phyloP scores from a whole-genome alignment of 92 coral and sea anemone species.

The Nematostella vectensis region DNA sequence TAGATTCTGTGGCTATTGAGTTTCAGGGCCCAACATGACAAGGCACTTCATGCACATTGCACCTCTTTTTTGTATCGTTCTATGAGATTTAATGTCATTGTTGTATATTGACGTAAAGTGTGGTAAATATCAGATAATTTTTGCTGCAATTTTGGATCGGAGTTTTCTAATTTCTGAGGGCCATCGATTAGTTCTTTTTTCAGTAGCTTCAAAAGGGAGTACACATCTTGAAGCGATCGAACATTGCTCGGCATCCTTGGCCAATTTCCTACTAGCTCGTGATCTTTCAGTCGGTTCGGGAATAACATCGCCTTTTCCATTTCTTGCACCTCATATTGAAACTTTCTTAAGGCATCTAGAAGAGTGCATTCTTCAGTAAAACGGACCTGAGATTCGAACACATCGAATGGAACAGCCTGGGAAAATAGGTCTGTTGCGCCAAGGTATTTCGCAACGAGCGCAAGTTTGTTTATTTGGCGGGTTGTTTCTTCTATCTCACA shows the following conservation, averaged over 20 bases:
- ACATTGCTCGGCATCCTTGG: conserved; percentile 15
- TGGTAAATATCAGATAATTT: conserved; percentile 39
- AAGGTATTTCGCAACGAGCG: conserved; percentile 57
- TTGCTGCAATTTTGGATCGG: conserved; percentile 51
- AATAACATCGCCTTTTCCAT: conserved; percentile 76
- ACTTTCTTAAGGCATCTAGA: conserved; percentile 44
- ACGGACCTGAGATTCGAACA: conserved; percentile 31
- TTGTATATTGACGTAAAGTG: conserved; percentile 37
- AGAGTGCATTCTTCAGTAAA: conserved; percentile 27
- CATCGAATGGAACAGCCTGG: conserved; percentile 33
- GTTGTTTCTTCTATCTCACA: conserved; percentile 51
- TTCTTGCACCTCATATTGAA: conserved; percentile 51
- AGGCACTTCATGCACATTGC: too few relatives aligned
- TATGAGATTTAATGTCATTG: conserved; percentile 44
- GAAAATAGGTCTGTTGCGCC: conserved; percentile 18
- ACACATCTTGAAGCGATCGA: conserved; percentile 52
- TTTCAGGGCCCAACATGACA: too few relatives aligned
- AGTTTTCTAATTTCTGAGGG: conserved; percentile 24
- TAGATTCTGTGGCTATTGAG: too few relatives aligned
- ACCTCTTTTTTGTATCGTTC: conserved; percentile 66
- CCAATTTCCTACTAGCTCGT: conserved; percentile 18
- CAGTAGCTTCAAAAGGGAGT: conserved; percentile 42
- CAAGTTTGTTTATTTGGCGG: conserved; percentile 48
- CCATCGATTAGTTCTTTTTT: conserved; percentile 51
- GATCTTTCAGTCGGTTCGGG: conserved; percentile 59